These are phyloP conservation scores for Australoheros facetus DNA, from an alignment of 2,797 vertebrate species.

Conservation along the genomic window DNA sequence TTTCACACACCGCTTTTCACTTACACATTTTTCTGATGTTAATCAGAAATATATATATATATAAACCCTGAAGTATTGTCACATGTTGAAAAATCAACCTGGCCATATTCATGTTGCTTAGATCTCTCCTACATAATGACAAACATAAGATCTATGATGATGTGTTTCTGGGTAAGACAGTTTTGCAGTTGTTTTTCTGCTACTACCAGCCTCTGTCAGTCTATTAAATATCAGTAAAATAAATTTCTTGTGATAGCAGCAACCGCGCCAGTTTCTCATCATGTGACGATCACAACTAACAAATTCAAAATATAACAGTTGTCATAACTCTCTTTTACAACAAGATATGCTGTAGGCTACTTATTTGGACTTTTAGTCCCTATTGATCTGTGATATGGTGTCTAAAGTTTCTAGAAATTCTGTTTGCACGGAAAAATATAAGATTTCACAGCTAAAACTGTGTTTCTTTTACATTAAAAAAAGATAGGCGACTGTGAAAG, in stretches of 20 bases:
- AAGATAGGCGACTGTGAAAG: not conserved
- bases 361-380: not conserved
- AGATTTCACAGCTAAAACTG: not conserved
- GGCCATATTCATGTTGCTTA: not conserved
- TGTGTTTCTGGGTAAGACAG: not conserved
- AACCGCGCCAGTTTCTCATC: conserved; percentile 14
- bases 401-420: not conserved
- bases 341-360: not conserved
- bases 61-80: not conserved
- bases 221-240: conserved; percentile 13
- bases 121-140: not conserved
- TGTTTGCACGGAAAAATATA: not conserved
- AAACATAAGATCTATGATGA: not conserved
- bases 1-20: not conserved
- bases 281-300: conserved; percentile 23
- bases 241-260: conserved; percentile 16
- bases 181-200: conserved; percentile 11
- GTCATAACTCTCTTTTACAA: not conserved
- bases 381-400: not conserved
- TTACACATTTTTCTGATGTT: not conserved
- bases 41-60: not conserved
- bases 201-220: not conserved
- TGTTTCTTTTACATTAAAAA: not conserved
- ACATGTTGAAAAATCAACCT: not conserved
- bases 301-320: conserved; percentile 3